Percentiles rank a stretch among this genome's conserved stretches.
phyloP scores from a whole-genome alignment of 2,113 vertebrate genomes.

The Genyomyrus donnyi region DNA sequence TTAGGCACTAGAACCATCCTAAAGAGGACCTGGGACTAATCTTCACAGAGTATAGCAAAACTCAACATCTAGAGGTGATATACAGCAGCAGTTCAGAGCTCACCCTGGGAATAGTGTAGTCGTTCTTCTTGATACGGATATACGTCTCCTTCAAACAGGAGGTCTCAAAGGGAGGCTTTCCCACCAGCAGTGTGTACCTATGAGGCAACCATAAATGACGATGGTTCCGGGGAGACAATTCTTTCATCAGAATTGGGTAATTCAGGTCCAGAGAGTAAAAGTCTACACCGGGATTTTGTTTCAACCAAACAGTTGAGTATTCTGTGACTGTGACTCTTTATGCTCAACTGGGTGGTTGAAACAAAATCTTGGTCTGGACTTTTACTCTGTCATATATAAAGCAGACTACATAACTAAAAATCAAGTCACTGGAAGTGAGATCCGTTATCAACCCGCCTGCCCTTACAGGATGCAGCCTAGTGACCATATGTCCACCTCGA shows the following conservation, averaged over 20 bases:
- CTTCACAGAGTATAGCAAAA: neutral
- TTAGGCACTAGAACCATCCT: too few species aligned
- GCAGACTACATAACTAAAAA: neutral
- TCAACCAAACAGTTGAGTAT: too few species aligned
- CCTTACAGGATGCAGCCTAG: constrained; percentile 93
- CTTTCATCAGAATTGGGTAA: neutral
- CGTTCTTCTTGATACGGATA: constrained; percentile 90
- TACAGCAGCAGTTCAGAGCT: neutral
- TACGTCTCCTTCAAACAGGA: constrained; percentile 95
- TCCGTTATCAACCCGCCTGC: neutral
- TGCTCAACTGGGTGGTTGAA: too few species aligned
- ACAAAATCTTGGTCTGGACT: too few species aligned
- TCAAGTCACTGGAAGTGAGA: neutral
- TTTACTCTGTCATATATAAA: neutral
- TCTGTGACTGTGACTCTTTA: too few species aligned
- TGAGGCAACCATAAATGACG: constrained; percentile 17
- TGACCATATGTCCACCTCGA: constrained; percentile 95
- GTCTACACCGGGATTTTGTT: too few species aligned
- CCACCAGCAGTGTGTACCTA: constrained; percentile 93
- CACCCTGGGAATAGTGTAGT: constrained; percentile 88
- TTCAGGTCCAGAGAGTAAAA: too few species aligned
- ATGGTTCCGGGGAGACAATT: neutral
- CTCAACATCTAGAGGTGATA: neutral
- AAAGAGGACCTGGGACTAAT: too few species aligned
- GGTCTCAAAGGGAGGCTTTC: constrained; percentile 93